A percentile compares a stretch with the other conserved stretches of the same genome.
Evolutionary conservation across 2,888 invertebrate species (phyloP).

Genomic region (Drosophila koepferae): DNA sequence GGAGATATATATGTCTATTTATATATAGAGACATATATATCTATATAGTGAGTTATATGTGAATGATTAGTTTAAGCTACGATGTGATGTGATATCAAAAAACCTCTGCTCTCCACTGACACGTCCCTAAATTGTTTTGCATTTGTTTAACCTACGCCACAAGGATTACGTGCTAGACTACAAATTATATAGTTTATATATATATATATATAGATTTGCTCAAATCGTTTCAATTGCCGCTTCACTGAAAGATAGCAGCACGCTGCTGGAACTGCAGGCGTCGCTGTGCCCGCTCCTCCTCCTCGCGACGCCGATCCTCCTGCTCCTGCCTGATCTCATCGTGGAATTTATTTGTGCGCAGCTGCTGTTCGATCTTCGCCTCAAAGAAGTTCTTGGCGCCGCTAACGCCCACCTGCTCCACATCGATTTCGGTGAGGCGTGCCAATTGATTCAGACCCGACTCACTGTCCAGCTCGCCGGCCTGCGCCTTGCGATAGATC

Average conservation of each 20-base stretch:
- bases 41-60: slow-evolving; percentile 10
- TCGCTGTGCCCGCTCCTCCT: slow-evolving; percentile 93
- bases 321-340: slow-evolving; percentile 96
- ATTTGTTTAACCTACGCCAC: slow-evolving; percentile 75
- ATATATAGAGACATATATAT: slow-evolving; percentile 23
- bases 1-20: slow-evolving; percentile 15
- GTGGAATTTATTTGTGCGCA: slow-evolving; percentile 94
- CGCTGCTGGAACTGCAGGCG: slow-evolving; percentile 95
- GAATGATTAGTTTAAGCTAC: slow-evolving; percentile 29
- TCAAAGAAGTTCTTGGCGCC: slow-evolving; percentile 98
- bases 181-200: slow-evolving; percentile 28
- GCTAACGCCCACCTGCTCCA: slow-evolving; percentile 96
- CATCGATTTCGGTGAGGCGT: slow-evolving; percentile 94
- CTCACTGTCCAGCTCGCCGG: slow-evolving; percentile 94
- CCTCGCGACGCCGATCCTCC: slow-evolving; percentile 93
- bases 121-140: slow-evolving; percentile 22
- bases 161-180: slow-evolving; percentile 70
- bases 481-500: slow-evolving; percentile 94
- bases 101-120: slow-evolving; percentile 43
- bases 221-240: background rate
- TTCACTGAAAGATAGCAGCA: slow-evolving; percentile 92
- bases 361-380: slow-evolving; percentile 96
- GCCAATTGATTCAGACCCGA: slow-evolving; percentile 95
- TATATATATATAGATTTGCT: background rate
- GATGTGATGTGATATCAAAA: slow-evolving; percentile 49